A percentile compares a stretch with the other conserved stretches of the same genome.
Conservation (phyloP, 2,888 invertebrate species). For the Plagodis dolabraria region DNA sequence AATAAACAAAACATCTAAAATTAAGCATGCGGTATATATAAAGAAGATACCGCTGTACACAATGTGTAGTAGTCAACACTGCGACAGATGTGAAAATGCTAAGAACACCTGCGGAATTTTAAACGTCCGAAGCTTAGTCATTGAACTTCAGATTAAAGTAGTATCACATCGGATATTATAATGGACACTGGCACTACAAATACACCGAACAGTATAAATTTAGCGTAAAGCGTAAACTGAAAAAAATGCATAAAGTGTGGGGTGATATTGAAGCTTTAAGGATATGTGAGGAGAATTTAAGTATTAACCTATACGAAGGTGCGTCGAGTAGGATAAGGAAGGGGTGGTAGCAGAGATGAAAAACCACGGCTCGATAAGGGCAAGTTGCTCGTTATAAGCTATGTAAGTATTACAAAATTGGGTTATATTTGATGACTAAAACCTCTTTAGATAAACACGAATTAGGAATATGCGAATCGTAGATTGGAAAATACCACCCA, state of each 20-base stretch:
- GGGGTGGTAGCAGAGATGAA: conserved; percentile 69
- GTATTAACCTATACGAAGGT: conserved; percentile 61
- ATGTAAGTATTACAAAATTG: conserved; percentile 44
- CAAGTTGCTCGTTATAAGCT: conserved; percentile 68
- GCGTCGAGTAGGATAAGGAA: conserved; percentile 61
- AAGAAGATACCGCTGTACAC: conserved; percentile 14
- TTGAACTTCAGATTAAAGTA: conserved; percentile 49
- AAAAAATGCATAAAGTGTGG: conserved; percentile 65
- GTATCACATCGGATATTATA: conserved; percentile 39
- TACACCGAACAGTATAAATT: conserved; percentile 64
- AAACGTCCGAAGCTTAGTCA: conserved; percentile 51
- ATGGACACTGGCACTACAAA: conserved; percentile 66
- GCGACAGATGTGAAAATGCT: conserved; percentile 26
- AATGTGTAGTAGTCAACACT: conserved; percentile 24
- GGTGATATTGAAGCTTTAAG: conserved; percentile 62
- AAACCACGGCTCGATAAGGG: conserved; percentile 84
- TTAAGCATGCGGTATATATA: conserved; percentile 15
- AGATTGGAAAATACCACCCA: conserved; percentile 59
- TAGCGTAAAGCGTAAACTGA: conserved; percentile 67
- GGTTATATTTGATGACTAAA: conserved; percentile 38
- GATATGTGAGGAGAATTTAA: conserved; percentile 59
- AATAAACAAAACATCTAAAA: conserved; percentile 16
- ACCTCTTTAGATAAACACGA: conserved; percentile 60
- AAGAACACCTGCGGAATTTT: conserved; percentile 14
- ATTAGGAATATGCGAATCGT: conserved; percentile 58